These are phyloP conservation scores for Nymphicus hollandicus DNA, from an alignment of 2,113 vertebrate genomes.

Conservation along the genomic window DNA sequence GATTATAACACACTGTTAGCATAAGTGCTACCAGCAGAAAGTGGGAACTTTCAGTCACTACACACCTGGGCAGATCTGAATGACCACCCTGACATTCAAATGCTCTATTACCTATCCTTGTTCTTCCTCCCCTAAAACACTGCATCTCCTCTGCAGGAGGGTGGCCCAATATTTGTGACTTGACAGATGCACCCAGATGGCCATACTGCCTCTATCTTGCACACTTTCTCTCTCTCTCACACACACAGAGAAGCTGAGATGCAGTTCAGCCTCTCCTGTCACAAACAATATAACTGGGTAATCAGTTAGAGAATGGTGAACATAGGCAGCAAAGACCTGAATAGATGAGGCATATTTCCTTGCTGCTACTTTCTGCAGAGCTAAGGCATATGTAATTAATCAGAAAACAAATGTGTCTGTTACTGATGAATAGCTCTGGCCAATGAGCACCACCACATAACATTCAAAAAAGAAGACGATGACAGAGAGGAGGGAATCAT, in stretches of 20 bases:
- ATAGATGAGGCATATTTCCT: not conserved
- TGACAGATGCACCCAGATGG: not conserved
- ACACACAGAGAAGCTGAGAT: not conserved
- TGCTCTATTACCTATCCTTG: not conserved
- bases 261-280: not conserved
- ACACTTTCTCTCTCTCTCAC: not conserved
- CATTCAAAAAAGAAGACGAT: not conserved
- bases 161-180: not conserved
- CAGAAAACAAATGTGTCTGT: not conserved
- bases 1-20: not conserved
- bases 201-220: not conserved
- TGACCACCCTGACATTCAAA: not conserved
- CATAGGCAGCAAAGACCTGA: not conserved
- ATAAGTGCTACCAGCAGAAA: not conserved
- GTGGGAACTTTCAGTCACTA: not conserved
- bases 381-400: not conserved
- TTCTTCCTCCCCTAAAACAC: not conserved
- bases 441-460: not conserved
- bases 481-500: not conserved
- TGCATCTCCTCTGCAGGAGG: not conserved
- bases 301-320: not conserved
- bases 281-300: not conserved
- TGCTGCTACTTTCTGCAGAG: not conserved
- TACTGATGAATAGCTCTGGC: not conserved
- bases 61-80: not conserved